phyloP scores from a whole-genome alignment of 2,888 invertebrate genomes.

The Drosophila algonquin region DNA sequence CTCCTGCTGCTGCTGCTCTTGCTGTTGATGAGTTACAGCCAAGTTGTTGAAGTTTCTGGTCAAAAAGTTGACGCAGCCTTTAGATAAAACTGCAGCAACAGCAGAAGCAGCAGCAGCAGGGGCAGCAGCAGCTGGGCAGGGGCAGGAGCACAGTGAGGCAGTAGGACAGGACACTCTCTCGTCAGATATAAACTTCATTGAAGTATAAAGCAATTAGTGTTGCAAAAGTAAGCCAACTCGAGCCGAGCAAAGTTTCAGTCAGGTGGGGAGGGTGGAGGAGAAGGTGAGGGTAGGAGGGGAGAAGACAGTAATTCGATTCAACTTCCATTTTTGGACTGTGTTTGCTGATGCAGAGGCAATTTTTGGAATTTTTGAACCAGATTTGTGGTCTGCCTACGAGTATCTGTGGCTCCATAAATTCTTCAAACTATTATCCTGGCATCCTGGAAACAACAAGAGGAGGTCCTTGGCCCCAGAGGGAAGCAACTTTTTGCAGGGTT shows the following conservation, averaged over 20 bases:
- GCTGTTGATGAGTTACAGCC: slow-evolving; percentile 56
- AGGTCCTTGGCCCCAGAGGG: not conserved
- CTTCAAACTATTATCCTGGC: not conserved
- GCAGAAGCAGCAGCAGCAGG: not conserved
- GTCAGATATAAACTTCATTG: slow-evolving; percentile 49
- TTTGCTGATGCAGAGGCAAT: slow-evolving; percentile 8
- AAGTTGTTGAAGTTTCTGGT: slow-evolving; percentile 61
- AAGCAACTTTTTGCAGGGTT: not conserved
- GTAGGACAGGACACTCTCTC: slow-evolving; percentile 22
- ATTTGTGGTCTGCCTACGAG: not conserved
- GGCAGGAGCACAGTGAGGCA: not conserved
- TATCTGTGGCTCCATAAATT: slow-evolving; percentile 7
- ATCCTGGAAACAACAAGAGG: not conserved
- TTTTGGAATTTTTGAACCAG: not conserved
- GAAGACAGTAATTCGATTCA: slow-evolving; percentile 43
- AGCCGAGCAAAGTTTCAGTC: slow-evolving; percentile 36
- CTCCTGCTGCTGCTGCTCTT: slow-evolving; percentile 2
- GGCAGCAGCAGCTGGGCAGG: not conserved
- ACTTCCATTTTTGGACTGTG: slow-evolving; percentile 32
- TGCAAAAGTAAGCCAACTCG: slow-evolving; percentile 25
- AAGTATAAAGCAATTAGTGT: slow-evolving; percentile 52
- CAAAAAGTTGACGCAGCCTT: slow-evolving; percentile 57
- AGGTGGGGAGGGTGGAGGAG: slow-evolving; percentile 6
- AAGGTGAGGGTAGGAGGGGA: slow-evolving; percentile 5
- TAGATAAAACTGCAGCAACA: slow-evolving; percentile 45